These are phyloP conservation scores for Oncorhynchus kisutch DNA, from an alignment of 2,113 vertebrate genomes.

Conservation along the genomic window DNA sequence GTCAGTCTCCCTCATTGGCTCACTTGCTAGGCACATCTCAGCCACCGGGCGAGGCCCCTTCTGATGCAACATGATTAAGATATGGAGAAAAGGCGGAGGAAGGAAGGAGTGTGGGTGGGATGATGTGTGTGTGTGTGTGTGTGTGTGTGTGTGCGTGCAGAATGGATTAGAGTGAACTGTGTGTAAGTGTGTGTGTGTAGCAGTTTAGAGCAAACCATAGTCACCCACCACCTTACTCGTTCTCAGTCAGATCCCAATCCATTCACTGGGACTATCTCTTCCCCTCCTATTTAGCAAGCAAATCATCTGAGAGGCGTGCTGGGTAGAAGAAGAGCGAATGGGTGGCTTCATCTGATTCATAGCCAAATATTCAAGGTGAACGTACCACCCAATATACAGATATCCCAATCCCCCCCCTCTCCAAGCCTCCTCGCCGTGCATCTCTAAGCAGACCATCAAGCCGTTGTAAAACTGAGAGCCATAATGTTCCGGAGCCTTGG, in stretches of 20 bases:
- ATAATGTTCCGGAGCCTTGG: constrained; percentile 68
- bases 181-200: constrained; percentile 44
- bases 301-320: constrained; percentile 55
- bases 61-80: constrained; percentile 48
- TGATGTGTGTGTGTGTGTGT: background rate
- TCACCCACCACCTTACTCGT: background rate
- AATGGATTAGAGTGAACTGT: background rate
- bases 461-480: constrained; percentile 70
- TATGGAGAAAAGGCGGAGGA: background rate
- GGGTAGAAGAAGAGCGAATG: constrained; percentile 45
- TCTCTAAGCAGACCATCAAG: constrained; percentile 61
- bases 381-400: constrained; percentile 40
- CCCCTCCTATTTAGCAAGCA: constrained; percentile 55
- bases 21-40: constrained; percentile 7
- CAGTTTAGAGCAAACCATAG: constrained; percentile 32
- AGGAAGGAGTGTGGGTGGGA: background rate
- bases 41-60: constrained; percentile 5
- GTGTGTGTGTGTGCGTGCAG: constrained; percentile 24
- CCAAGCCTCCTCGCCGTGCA: constrained; percentile 45
- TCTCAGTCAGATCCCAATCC: constrained; percentile 53
- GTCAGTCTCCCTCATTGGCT: constrained; percentile 52
- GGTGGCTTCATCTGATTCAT: constrained; percentile 54
- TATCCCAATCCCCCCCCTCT: constrained; percentile 3
- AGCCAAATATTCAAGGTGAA: constrained; percentile 62
- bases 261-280: constrained; percentile 50